phyloP scores from a whole-genome alignment of 2,888 invertebrate genomes.

The Bellardia bayeri region DNA sequence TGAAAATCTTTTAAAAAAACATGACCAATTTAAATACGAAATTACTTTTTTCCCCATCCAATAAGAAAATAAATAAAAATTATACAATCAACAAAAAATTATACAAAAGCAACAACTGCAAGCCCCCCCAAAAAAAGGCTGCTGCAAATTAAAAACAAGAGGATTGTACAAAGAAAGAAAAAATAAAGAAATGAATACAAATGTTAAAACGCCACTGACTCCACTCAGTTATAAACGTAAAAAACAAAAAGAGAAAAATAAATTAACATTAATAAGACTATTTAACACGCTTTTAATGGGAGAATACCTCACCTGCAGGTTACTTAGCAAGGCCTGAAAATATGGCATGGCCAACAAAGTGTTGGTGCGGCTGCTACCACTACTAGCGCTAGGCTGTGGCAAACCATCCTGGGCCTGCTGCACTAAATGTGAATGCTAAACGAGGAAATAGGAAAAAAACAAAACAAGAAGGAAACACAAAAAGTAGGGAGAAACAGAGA shows the following conservation, averaged over 20 bases:
- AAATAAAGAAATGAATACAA: conserved; percentile 30
- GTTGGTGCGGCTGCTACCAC: conserved; percentile 83
- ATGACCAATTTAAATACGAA: not conserved
- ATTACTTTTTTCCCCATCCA: not conserved
- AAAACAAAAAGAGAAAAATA: conserved; percentile 42
- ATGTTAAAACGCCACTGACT: conserved; percentile 32
- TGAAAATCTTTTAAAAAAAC: not conserved
- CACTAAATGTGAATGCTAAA: conserved; percentile 82
- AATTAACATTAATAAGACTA: conserved; percentile 56
- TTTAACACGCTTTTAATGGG: conserved; percentile 60
- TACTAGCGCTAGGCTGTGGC: conserved; percentile 83
- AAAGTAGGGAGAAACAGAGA: conserved; percentile 65
- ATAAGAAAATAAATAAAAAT: not conserved
- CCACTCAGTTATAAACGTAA: conserved; percentile 27
- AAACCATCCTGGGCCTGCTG: conserved; percentile 82
- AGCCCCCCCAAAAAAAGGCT: conserved; percentile 18
- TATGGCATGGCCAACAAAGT: conserved; percentile 86
- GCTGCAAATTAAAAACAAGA: conserved; percentile 21
- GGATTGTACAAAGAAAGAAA: conserved; percentile 3
- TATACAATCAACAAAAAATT: conserved; percentile 16
- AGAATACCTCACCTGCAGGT: conserved; percentile 88
- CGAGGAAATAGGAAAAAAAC: not conserved
- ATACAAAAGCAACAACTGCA: not conserved
- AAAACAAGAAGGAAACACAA: conserved; percentile 32
- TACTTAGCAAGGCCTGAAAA: conserved; percentile 88